Conservation (phyloP, 2,888 invertebrate genomes). For the Rhagonycha lutea region DNA sequence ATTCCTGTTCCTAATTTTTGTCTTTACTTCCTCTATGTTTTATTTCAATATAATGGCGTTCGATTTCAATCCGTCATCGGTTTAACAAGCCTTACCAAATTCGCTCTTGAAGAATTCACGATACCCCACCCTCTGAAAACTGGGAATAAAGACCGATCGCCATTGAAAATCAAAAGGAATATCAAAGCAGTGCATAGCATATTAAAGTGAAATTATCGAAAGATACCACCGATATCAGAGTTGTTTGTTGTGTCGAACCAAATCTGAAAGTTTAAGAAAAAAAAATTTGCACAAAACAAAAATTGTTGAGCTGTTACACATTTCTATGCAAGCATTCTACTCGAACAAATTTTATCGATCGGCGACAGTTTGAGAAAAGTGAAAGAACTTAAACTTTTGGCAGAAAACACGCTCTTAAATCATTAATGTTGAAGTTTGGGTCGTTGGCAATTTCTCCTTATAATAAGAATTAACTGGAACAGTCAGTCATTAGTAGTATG, state of each 20-base stretch:
- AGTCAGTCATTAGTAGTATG: neutral
- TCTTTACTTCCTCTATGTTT: no score
- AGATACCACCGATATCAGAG: no score
- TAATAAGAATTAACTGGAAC: neutral
- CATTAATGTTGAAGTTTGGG: neutral
- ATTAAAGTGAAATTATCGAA: neutral
- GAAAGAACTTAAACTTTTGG: constrained; percentile 1
- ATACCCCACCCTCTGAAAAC: no score
- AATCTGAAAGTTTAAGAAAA: neutral
- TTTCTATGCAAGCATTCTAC: neutral
- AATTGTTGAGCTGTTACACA: neutral
- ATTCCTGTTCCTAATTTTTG: no score
- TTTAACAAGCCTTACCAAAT: no score
- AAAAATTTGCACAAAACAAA: neutral
- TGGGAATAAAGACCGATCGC: no score
- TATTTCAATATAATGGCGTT: no score
- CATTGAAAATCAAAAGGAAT: no score
- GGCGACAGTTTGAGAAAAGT: neutral
- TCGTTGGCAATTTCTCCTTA: neutral
- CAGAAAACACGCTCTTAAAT: constrained; percentile 2
- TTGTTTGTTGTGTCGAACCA: no score
- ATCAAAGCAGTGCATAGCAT: no score
- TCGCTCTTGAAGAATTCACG: no score
- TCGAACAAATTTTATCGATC: neutral
- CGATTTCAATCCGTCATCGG: no score